Percentiles rank a stretch among this genome's conserved stretches.
Conservation (phyloP, 23 tunicate genomes). For the Phallusia fumigata region DNA sequence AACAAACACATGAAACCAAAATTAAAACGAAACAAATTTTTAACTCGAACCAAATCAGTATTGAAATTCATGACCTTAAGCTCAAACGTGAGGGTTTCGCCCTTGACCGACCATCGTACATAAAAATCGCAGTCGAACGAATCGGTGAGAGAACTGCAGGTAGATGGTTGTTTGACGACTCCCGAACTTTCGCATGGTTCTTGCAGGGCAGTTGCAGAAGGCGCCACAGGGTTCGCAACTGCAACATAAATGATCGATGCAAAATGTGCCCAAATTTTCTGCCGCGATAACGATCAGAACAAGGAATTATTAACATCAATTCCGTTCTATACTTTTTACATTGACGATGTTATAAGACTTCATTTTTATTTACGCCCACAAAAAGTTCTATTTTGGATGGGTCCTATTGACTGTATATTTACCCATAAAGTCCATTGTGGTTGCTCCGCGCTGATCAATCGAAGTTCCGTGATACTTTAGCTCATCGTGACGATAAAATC, state of each 20-base stretch:
- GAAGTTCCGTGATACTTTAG: constrained; percentile 72
- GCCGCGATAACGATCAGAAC: too few relatives aligned
- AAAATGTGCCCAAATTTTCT: too few relatives aligned
- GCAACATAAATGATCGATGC: too few relatives aligned
- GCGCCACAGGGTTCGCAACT: too few relatives aligned
- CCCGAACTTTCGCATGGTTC: constrained; percentile 2
- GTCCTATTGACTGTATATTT: background rate
- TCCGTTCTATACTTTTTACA: too few relatives aligned
- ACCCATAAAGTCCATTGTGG: constrained; percentile 16
- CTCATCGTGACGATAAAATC: constrained; percentile 61
- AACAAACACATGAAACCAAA: background rate
- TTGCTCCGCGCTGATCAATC: constrained; percentile 35
- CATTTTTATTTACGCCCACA: too few relatives aligned
- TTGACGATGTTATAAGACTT: too few relatives aligned
- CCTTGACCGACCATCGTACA: constrained; percentile 18
- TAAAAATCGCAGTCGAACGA: constrained; percentile 6
- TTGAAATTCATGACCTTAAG: constrained; percentile 5
- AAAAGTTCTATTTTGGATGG: background rate
- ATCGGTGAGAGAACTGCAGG: background rate
- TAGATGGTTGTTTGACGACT: constrained; percentile 5
- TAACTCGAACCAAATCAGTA: too few relatives aligned
- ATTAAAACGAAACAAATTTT: too few relatives aligned
- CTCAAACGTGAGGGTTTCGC: constrained; percentile 22
- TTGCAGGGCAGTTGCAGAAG: background rate
- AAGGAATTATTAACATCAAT: too few relatives aligned